Percentiles rank a stretch among this genome's conserved stretches.
Evolutionary conservation across 2,797 vertebrate genomes (phyloP).

Genomic region (Acestrorhynchus altus): DNA sequence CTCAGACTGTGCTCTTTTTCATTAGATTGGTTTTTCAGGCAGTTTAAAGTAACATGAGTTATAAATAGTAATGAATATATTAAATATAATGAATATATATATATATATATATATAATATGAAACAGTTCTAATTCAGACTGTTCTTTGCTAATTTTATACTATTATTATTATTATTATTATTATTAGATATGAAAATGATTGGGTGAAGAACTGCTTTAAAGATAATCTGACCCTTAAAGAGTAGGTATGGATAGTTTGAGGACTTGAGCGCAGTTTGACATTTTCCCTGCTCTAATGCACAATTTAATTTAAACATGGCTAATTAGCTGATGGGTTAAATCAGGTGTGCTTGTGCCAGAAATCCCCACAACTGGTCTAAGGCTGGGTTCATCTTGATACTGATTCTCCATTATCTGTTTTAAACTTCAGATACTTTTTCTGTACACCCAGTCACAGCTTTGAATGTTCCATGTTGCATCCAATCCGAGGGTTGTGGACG

Average conservation of each 20-base stretch:
- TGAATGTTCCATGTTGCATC: not conserved
- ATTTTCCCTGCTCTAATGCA: too few species aligned
- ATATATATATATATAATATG: too few species aligned
- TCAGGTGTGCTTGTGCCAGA: too few species aligned
- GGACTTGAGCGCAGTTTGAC: too few species aligned
- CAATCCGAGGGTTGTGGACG: not conserved
- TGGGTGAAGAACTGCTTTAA: not conserved
- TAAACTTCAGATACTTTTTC: not conserved
- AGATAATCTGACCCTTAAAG: too few species aligned
- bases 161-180: not conserved
- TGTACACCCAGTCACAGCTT: not conserved
- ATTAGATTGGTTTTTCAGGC: not conserved
- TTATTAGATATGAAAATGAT: not conserved
- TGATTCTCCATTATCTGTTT: not conserved
- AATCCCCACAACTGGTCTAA: not conserved
- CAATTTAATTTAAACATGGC: too few species aligned
- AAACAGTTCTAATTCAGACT: not conserved
- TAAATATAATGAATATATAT: too few species aligned
- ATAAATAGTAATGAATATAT: too few species aligned
- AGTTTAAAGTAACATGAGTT: too few species aligned
- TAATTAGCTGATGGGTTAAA: too few species aligned
- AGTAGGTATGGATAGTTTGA: too few species aligned
- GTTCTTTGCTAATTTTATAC: not conserved
- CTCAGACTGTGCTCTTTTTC: not conserved
- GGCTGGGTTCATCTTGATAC: not conserved